A percentile compares a stretch with the other conserved stretches of the same genome.
These are phyloP conservation scores for Cheilosia soror DNA, from an alignment of 2,888 invertebrate species.

Conservation along the genomic window DNA sequence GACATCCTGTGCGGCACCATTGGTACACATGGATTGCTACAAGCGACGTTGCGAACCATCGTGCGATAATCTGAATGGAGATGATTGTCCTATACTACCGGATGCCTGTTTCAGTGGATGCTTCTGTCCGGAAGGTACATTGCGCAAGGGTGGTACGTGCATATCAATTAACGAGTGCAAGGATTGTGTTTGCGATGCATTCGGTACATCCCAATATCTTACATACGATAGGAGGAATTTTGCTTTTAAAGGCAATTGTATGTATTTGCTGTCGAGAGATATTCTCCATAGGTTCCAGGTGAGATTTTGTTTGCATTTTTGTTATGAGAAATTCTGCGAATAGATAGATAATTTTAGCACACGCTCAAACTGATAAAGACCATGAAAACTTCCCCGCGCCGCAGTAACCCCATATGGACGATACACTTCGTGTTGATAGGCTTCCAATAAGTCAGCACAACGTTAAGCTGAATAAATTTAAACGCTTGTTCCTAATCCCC, in stretches of 20 bases:
- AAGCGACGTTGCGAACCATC: slow-evolving; percentile 91
- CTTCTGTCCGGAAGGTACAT: slow-evolving; percentile 91
- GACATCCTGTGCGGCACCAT: slow-evolving; percentile 82
- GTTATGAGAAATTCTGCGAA: no score
- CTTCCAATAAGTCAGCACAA: no score
- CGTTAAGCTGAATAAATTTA: no score
- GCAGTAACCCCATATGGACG: no score
- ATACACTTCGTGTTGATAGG: no score
- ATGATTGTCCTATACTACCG: slow-evolving; percentile 86
- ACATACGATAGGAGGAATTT: slow-evolving; percentile 93
- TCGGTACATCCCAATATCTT: slow-evolving; percentile 91
- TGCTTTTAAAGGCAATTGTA: slow-evolving; percentile 93
- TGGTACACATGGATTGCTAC: slow-evolving; percentile 93
- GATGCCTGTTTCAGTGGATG: slow-evolving; percentile 92
- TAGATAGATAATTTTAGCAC: no score
- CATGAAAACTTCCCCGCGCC: no score
- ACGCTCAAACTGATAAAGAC: no score
- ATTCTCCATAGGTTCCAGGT: slow-evolving; percentile 83
- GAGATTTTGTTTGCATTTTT: slow-evolving; percentile 77
- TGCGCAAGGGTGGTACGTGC: slow-evolving; percentile 88
- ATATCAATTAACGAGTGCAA: slow-evolving; percentile 89
- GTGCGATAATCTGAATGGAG: slow-evolving; percentile 87
- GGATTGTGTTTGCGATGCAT: slow-evolving; percentile 91
- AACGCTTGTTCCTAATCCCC: slow-evolving; percentile 3
- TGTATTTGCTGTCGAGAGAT: slow-evolving; percentile 91